Conservation (phyloP, 2,888 invertebrate species). For the Drosophila robusta region DNA sequence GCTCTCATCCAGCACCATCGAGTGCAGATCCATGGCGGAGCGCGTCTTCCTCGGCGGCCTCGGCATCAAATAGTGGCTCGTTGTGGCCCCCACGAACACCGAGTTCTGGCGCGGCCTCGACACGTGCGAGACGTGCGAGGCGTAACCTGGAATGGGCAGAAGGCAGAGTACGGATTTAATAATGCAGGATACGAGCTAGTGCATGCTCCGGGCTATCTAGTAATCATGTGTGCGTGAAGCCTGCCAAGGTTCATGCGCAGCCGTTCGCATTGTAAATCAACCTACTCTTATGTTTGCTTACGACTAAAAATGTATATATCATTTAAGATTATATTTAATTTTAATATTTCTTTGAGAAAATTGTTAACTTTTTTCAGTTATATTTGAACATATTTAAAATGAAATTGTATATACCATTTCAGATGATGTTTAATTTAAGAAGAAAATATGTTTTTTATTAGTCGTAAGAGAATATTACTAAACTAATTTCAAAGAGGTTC, state of each 20-base stretch:
- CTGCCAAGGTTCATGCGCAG: slow-evolving; percentile 16
- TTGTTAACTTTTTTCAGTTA: too few species aligned
- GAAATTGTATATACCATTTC: too few species aligned
- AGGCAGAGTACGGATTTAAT: neutral
- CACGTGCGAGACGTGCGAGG: slow-evolving; percentile 71
- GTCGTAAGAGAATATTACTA: too few species aligned
- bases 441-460: too few species aligned
- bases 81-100: slow-evolving; percentile 91
- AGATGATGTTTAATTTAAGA: too few species aligned
- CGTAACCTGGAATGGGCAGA: slow-evolving; percentile 84
- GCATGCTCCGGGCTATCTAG: slow-evolving; percentile 3
- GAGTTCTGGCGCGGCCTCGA: slow-evolving; percentile 91
- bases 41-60: slow-evolving; percentile 91
- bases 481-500: too few species aligned
- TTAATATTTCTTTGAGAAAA: too few species aligned
- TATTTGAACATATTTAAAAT: too few species aligned
- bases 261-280: too few species aligned
- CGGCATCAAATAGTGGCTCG: slow-evolving; percentile 87
- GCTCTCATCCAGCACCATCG: slow-evolving; percentile 87
- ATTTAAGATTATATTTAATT: too few species aligned
- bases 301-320: too few species aligned
- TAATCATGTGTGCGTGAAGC: slow-evolving; percentile 19
- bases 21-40: slow-evolving; percentile 93
- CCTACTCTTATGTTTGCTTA: too few species aligned
- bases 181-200: neutral